Percentiles rank a stretch among this genome's conserved stretches.
Evolutionary conservation across 2,797 vertebrate genomes (phyloP).

Genomic region (Xenopus petersii): DNA sequence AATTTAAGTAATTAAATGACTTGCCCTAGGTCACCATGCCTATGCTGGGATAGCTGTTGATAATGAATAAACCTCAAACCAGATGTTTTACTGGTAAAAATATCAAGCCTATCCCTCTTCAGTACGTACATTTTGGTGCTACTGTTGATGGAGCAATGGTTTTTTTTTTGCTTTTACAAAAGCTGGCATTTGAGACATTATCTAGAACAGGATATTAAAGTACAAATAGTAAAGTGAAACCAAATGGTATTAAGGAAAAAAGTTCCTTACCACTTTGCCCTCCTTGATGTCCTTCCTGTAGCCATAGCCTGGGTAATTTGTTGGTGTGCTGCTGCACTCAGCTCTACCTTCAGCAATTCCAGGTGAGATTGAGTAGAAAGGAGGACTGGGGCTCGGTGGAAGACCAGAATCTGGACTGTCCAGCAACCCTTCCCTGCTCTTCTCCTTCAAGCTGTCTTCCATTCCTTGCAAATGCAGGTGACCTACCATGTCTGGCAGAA

Average conservation of each 20-base stretch:
- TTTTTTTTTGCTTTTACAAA: too few species aligned
- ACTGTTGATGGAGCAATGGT: too few species aligned
- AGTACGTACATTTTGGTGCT: too few species aligned
- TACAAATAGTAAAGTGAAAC: too few species aligned
- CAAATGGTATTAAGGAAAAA: constrained; percentile 1
- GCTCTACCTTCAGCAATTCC: constrained; percentile 71
- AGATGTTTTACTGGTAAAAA: too few species aligned
- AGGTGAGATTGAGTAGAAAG: constrained; percentile 84
- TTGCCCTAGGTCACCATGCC: too few species aligned
- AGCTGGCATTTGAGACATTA: too few species aligned
- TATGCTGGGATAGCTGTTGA: too few species aligned
- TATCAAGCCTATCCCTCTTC: too few species aligned
- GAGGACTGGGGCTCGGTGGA: constrained; percentile 91
- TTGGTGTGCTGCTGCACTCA: constrained; percentile 70
- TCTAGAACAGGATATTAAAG: too few species aligned
- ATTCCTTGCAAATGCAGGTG: constrained; percentile 93
- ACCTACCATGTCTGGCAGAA: constrained; percentile 85
- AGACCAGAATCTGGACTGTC: constrained; percentile 96
- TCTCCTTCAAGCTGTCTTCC: constrained; percentile 90
- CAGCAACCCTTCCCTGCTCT: constrained; percentile 88
- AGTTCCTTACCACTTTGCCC: constrained; percentile 80
- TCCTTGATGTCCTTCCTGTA: constrained; percentile 74
- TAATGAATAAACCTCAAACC: too few species aligned
- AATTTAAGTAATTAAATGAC: too few species aligned
- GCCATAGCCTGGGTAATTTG: constrained; percentile 64